Evolutionary conservation across 2,113 vertebrate species (phyloP), one percentile per base, ranked within the genome.

Genomic region (Xenopus borealis): DNA sequence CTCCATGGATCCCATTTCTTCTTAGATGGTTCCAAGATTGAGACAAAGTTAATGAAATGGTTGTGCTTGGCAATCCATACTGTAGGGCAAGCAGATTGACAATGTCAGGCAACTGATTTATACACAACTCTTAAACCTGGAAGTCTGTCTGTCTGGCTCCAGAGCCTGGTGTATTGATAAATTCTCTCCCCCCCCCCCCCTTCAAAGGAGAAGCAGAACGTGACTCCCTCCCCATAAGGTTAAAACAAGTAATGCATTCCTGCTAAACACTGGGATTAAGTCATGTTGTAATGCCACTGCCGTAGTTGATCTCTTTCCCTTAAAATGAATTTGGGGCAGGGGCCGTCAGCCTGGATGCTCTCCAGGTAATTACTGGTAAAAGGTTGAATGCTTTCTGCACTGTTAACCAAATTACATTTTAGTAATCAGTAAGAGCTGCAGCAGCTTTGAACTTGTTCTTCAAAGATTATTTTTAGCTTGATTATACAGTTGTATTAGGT

Each of bases 341-440:
- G 53, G 53, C 53, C 2, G 53, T 13, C 12, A 52, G n/a, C 2
- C 73, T 76, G 73, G 66, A 76, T 45, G 12, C 66, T 62, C 66
- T 69, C 45, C 66, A 76, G 66, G 73, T 69, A 76, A 76, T 76
- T 69, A 76, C 73, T 76, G 58, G 73, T 69, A 76, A 76, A 69
- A 76, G 57, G 73, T 62, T 76, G 66, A 16, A 19, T 8, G 57
- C 57, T 50, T 44, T 62, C 72, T 57, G 62, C 63, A n/a, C 62
- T 66, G 72, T 66, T 68, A 62, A 62, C 66, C 66, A 62, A 69
- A 68, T 75, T 65, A 67, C 72, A 50, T 68, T 59, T 63, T 45
- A 23, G 55, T 69, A 69, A 76, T 76, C 66, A 63, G 66, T 27
- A 50, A 69, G 62, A 76, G 66, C 45, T 45, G n/a, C 53, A n/a